A percentile compares a stretch with the other conserved stretches of the same genome.
These are phyloP conservation scores for Myodes glareolus DNA, from an alignment of 2,113 vertebrate genomes.

Conservation along the genomic window DNA sequence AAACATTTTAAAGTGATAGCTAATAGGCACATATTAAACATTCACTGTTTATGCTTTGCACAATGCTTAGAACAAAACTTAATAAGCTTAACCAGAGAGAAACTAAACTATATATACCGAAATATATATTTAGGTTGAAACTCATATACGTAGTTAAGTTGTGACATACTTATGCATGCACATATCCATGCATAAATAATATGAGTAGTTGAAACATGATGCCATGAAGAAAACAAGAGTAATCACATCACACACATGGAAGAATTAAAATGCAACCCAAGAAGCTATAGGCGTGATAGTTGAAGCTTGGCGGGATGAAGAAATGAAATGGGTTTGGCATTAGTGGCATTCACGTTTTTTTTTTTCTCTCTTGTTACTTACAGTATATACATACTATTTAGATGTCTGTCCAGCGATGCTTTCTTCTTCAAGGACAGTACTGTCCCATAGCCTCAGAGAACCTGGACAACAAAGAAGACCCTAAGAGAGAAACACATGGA, in stretches of 20 bases:
- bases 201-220: not conserved
- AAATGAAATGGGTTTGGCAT: not conserved
- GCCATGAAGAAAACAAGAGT: constrained; percentile 14
- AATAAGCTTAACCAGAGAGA: not conserved
- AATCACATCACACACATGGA: not conserved
- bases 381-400: not conserved
- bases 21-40: not conserved
- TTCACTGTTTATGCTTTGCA: not conserved
- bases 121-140: not conserved
- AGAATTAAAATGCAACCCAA: not conserved
- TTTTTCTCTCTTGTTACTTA: not conserved
- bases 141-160: not conserved
- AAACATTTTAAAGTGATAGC: constrained; percentile 18
- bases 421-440: not conserved
- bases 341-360: not conserved
- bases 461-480: too few relatives aligned
- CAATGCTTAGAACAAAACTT: not conserved
- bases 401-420: not conserved
- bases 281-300: not conserved
- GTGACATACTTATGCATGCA: not conserved
- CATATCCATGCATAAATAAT: not conserved
- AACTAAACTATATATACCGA: not conserved
- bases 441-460: not conserved
- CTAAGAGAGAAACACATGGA: too few relatives aligned
- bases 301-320: not conserved